These are phyloP conservation scores for Nudaria mundana DNA, from an alignment of 2,888 invertebrate genomes.

Conservation along the genomic window DNA sequence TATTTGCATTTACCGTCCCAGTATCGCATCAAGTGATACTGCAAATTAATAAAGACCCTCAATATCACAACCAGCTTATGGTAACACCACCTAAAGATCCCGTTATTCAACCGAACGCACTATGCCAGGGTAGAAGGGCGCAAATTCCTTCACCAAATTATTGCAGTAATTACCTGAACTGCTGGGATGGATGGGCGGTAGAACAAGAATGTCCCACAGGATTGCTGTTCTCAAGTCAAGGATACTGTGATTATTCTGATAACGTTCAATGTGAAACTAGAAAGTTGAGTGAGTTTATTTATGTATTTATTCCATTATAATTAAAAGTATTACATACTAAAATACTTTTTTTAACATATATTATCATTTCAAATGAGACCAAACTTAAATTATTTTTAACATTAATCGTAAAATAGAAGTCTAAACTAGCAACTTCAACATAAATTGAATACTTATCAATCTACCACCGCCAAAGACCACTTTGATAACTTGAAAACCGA, in stretches of 20 bases:
- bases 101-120: slow-evolving; percentile 49
- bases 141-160: slow-evolving; percentile 82
- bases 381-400: too few species aligned
- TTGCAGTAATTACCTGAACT: slow-evolving; percentile 85
- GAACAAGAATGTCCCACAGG: slow-evolving; percentile 85
- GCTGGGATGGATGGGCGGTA: slow-evolving; percentile 85
- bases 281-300: slow-evolving; percentile 62
- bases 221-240: slow-evolving; percentile 80
- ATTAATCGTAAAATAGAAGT: too few species aligned
- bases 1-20: slow-evolving; percentile 62
- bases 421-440: too few species aligned
- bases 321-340: background rate
- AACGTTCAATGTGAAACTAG: slow-evolving; percentile 83
- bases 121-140: slow-evolving; percentile 76
- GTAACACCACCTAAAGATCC: slow-evolving; percentile 51
- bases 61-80: slow-evolving; percentile 59
- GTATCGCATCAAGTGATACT: slow-evolving; percentile 66
- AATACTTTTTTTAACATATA: too few species aligned
- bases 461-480: too few species aligned
- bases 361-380: too few species aligned
- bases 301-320: slow-evolving; percentile 12
- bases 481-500: too few species aligned
- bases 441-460: too few species aligned
- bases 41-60: slow-evolving; percentile 56
- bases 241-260: slow-evolving; percentile 83